Percentiles rank a stretch among this genome's conserved stretches.
phyloP scores from a whole-genome alignment of 2,888 invertebrate species.

The Lagria hirta region DNA sequence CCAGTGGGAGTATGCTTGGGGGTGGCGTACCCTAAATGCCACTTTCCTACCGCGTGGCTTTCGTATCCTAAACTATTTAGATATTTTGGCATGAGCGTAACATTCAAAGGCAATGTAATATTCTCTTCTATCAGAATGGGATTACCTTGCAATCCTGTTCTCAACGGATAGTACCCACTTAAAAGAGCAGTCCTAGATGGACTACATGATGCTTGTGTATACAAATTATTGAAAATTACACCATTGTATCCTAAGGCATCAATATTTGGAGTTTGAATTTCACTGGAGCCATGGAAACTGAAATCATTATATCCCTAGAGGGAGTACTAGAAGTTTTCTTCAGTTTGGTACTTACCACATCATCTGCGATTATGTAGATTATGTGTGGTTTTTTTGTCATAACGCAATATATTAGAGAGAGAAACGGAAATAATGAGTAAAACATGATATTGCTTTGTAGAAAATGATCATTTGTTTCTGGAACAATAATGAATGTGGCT shows the following conservation, averaged over 20 bases:
- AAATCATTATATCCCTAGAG: slow-evolving; percentile 94
- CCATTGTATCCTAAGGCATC: slow-evolving; percentile 84
- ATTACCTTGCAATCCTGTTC: slow-evolving; percentile 73
- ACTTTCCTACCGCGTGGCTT: slow-evolving; percentile 80
- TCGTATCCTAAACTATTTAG: slow-evolving; percentile 67
- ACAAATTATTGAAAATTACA: slow-evolving; percentile 79
- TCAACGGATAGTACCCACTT: slow-evolving; percentile 85
- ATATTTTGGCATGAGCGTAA: slow-evolving; percentile 60
- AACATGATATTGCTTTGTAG: too few relatives aligned
- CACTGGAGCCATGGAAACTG: slow-evolving; percentile 82
- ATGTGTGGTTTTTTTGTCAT: slow-evolving; percentile 73
- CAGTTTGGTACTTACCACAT: slow-evolving; percentile 69
- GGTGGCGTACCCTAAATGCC: slow-evolving; percentile 79
- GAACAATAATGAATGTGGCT: too few relatives aligned
- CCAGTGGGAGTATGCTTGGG: slow-evolving; percentile 67
- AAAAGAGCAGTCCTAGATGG: slow-evolving; percentile 80
- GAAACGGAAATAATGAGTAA: too few relatives aligned
- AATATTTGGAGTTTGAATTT: slow-evolving; percentile 88
- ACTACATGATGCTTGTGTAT: slow-evolving; percentile 82
- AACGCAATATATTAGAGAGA: too few relatives aligned
- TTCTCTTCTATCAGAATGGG: slow-evolving; percentile 69
- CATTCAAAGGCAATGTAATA: slow-evolving; percentile 64
- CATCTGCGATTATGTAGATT: slow-evolving; percentile 79
- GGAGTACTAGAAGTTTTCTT: too few relatives aligned
- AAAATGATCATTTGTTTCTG: too few relatives aligned